Evolutionary conservation across 2,888 invertebrate species (phyloP).

Genomic region (Zeuzera pyrina): DNA sequence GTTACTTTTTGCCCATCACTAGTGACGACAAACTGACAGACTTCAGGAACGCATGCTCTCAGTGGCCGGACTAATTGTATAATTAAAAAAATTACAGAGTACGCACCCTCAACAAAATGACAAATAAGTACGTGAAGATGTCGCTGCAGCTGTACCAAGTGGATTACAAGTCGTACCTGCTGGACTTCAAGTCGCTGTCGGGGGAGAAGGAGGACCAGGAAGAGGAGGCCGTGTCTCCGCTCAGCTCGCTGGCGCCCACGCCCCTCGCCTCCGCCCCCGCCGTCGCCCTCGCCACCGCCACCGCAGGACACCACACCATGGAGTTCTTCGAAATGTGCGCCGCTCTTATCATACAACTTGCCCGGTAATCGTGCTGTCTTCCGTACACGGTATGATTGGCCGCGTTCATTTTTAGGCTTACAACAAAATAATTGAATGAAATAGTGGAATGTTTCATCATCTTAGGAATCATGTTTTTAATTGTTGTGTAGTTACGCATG

Average conservation of each 20-base stretch:
- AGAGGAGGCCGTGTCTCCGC: constrained; percentile 37
- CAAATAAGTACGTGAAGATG: constrained; percentile 94
- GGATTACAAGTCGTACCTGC: constrained; percentile 96
- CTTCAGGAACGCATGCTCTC: no score
- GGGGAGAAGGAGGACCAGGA: constrained; percentile 78
- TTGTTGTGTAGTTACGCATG: no score
- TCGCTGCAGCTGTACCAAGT: constrained; percentile 99
- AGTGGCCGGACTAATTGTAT: no score
- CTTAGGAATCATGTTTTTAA: no score
- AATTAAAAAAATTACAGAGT: no score
- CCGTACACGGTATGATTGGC: no score
- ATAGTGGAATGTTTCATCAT: no score
- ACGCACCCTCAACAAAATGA: constrained; percentile 88
- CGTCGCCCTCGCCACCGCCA: constrained; percentile 22
- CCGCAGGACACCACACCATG: constrained; percentile 94
- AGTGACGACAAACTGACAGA: no score
- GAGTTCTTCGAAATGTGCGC: constrained; percentile 99
- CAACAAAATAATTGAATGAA: no score
- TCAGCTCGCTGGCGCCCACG: constrained; percentile 29
- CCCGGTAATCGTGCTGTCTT: no score
- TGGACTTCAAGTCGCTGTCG: constrained; percentile 97
- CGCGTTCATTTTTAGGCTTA: no score
- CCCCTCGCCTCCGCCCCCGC: constrained; percentile 31
- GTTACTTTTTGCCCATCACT: no score
- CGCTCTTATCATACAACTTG: constrained; percentile 96